These are phyloP conservation scores for Pecten maximus DNA, from an alignment of 2,888 invertebrate genomes.

Conservation along the genomic window DNA sequence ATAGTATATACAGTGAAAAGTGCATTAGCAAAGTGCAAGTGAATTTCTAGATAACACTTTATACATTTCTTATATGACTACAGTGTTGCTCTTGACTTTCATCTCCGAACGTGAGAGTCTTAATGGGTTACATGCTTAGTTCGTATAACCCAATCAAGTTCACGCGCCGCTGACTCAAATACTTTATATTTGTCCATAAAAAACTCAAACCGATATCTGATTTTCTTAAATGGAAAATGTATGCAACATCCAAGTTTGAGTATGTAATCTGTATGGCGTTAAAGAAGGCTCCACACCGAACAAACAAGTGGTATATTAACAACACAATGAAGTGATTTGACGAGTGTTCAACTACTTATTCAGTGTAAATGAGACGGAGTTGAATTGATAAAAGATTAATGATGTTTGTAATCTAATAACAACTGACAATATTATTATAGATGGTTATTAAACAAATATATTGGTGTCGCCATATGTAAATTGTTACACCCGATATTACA, in stretches of 20 bases:
- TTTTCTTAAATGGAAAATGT: constrained; percentile 20
- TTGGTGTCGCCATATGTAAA: background rate
- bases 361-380: background rate
- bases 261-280: background rate
- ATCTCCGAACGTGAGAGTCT: background rate
- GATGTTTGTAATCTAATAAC: background rate
- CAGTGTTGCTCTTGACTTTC: background rate
- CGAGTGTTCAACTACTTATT: background rate
- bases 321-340: background rate
- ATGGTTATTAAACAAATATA: background rate
- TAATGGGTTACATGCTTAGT: background rate
- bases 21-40: constrained; percentile 13
- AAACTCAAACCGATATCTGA: constrained; percentile 21
- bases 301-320: constrained; percentile 4
- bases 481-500: background rate
- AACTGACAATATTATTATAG: background rate
- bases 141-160: background rate
- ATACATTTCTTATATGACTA: background rate
- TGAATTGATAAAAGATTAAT: constrained; percentile 22
- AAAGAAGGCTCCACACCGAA: background rate
- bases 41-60: background rate
- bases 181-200: background rate
- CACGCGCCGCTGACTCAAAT: background rate
- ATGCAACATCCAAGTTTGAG: background rate
- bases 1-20: background rate